Percentiles rank a stretch among this genome's conserved stretches.
Evolutionary conservation across 2,113 vertebrate genomes (phyloP).

Genomic region (Hippolais icterina): DNA sequence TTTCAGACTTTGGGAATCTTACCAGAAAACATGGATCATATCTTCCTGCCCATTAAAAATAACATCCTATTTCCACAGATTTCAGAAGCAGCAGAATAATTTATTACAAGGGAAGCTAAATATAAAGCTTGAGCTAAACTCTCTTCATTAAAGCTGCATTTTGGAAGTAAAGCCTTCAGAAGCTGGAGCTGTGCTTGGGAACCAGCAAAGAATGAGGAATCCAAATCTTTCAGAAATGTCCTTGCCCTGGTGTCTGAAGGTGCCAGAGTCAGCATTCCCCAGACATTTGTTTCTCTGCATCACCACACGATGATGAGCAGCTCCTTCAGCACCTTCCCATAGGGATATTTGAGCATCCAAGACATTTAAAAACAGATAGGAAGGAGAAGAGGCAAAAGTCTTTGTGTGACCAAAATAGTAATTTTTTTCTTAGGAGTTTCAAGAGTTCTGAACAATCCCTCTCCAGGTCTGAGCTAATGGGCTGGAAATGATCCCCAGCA

Average conservation of each 20-base stretch:
- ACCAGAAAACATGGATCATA: neutral
- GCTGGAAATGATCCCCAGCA: neutral
- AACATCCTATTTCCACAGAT: neutral
- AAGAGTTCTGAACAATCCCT: neutral
- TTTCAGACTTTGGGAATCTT: neutral
- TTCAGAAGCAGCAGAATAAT: neutral
- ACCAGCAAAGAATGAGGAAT: neutral
- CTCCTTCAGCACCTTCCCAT: slow-evolving; percentile 60
- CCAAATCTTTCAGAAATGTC: neutral
- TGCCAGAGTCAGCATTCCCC: slow-evolving; percentile 2
- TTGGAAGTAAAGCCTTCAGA: neutral
- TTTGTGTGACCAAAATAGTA: slow-evolving; percentile 6
- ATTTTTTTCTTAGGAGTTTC: neutral
- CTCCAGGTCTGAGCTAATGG: neutral
- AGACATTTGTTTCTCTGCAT: slow-evolving; percentile 31
- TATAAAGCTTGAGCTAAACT: neutral
- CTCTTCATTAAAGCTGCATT: neutral
- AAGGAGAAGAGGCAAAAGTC: slow-evolving; percentile 52
- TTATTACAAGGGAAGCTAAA: neutral
- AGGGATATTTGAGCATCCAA: slow-evolving; percentile 41
- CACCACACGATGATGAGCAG: slow-evolving; percentile 34
- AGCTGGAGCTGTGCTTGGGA: neutral
- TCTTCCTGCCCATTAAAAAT: neutral
- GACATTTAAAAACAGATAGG: slow-evolving; percentile 58
- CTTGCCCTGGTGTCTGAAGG: slow-evolving; percentile 42